Evolutionary conservation across 2,888 invertebrate genomes (phyloP), one percentile per base, ranked within the genome.

Genomic region (Maniola hyperantus): DNA sequence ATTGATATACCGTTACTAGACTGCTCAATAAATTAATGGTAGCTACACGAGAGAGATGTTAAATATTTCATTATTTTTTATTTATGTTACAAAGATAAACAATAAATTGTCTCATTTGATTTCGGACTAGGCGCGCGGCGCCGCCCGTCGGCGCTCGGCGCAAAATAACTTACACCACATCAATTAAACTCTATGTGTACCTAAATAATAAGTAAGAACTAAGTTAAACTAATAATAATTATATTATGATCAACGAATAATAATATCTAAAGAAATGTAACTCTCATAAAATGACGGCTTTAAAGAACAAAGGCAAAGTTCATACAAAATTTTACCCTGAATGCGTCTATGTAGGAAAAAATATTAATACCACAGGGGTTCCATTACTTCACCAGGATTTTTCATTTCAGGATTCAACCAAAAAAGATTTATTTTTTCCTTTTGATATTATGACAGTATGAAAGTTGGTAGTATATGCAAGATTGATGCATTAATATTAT

Each of bases 91-190:
- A 82, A 87, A 89, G 89, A 89, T 87, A 89, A 86, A 88, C 88
- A 87, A 85, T 84, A 84, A 63, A 34, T 46, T 55, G 84, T 85
- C 87, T 84, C 84, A 88, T 88, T 85, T 89, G 89, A 88, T 89
- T 85, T 82, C 85, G 88, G 91, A 92, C 91, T 91, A 91, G 91
- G 89, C 86, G 87, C 90, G 83, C 88, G 84, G 85, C 84, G 72
- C 79, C 83, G 82, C 85, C 89, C 88, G 81, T 78, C 83, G 86
- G 86, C 88, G 86, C 85, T 84, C 83, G 83, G 86, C 89, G 88
- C 87, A 86, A 64, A 71, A 89, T 89, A 88, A 91, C 89, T 91
- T 89, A 90, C 89, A 90, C 91, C 91, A 91, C 91, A 91, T 90
- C 89, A 88, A 88, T 86, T 87, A 89, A 77, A 80, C 85, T 85